Percentiles rank a stretch among this genome's conserved stretches.
Conservation (phyloP, 2,888 invertebrate genomes). For the Lasioglossum calceatum region DNA sequence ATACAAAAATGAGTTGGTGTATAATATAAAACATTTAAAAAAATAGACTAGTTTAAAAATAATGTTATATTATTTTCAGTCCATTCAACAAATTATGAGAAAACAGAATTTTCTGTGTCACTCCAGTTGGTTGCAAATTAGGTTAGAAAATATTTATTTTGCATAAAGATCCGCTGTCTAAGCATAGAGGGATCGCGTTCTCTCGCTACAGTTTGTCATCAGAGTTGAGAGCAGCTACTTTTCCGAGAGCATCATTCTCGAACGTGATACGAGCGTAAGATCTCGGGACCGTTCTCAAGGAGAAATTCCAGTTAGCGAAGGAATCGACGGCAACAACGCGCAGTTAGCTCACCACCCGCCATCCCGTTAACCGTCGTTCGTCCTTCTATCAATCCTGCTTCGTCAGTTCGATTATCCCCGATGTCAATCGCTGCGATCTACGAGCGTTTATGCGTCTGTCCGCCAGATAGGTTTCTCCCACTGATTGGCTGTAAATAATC, state of each 20-base stretch:
- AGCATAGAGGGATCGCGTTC: neutral
- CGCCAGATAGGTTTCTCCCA: conserved; percentile 38
- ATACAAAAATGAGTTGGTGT: too few species aligned
- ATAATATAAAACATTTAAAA: too few species aligned
- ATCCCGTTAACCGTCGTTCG: conserved; percentile 30
- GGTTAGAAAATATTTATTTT: too few species aligned
- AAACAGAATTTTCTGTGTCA: too few species aligned
- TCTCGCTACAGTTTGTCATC: neutral
- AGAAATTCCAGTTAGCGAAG: neutral
- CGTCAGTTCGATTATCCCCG: conserved; percentile 63
- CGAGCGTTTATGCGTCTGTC: conserved; percentile 53
- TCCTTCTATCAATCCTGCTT: conserved; percentile 61
- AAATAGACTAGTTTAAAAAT: too few species aligned
- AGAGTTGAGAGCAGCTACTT: neutral
- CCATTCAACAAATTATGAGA: too few species aligned
- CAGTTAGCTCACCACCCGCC: neutral
- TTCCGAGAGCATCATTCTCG: neutral
- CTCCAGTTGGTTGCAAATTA: too few species aligned
- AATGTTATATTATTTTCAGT: too few species aligned
- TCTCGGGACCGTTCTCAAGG: neutral
- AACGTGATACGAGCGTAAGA: neutral
- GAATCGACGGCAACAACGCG: neutral
- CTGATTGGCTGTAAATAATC: conserved; percentile 61
- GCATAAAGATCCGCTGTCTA: too few species aligned
- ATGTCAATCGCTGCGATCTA: conserved; percentile 54